Evolutionary conservation across 2,797 vertebrate genomes (phyloP).

Genomic region (Anas georgica): DNA sequence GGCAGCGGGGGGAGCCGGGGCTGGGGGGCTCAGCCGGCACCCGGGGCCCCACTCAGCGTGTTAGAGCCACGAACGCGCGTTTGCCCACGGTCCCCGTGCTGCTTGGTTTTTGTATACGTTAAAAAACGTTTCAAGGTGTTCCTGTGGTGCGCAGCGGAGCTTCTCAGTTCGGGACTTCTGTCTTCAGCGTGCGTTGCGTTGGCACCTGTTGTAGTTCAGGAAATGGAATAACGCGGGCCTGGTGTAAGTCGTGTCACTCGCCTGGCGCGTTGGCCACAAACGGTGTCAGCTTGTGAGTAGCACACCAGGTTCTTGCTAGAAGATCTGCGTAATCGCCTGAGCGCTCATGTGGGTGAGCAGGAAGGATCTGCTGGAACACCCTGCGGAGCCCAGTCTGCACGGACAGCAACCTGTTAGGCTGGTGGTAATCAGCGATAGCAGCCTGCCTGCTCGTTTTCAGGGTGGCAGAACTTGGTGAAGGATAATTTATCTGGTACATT

Average conservation of each 20-base stretch:
- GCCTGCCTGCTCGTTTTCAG: background rate
- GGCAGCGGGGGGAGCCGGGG: background rate
- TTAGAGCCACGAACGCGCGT: rapidly evolving
- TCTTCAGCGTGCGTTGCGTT: background rate
- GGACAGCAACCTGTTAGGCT: rapidly evolving
- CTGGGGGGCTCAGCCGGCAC: background rate
- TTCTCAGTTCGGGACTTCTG: background rate
- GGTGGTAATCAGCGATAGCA: background rate
- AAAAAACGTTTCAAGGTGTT: background rate
- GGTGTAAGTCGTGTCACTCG: background rate
- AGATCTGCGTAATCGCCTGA: rapidly evolving
- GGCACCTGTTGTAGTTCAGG: background rate
- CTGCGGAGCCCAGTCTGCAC: rapidly evolving
- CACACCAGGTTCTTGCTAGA: background rate
- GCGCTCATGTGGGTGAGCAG: background rate
- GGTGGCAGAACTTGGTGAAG: background rate
- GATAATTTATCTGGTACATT: background rate
- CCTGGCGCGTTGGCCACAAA: background rate
- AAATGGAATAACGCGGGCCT: rapidly evolving
- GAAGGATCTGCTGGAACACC: background rate
- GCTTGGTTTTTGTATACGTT: background rate
- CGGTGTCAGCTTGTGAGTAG: background rate
- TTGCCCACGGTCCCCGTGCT: rapidly evolving
- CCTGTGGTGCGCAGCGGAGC: background rate
- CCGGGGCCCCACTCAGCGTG: rapidly evolving